These are phyloP conservation scores for Platygyra sinensis DNA, from an alignment of 64 coral and sea anemone genomes.

Conservation along the genomic window DNA sequence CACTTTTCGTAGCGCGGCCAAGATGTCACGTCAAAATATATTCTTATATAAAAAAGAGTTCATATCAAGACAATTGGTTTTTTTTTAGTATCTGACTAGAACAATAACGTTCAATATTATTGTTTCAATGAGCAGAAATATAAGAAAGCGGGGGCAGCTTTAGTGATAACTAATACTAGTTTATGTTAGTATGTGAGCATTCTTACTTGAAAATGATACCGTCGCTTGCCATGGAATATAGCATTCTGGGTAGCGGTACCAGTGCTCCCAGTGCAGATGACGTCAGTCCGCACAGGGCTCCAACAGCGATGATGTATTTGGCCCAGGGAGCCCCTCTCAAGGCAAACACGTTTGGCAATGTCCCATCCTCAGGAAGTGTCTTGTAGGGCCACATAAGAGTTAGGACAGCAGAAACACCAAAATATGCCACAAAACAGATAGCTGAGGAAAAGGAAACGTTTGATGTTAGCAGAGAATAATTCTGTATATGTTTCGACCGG, in stretches of 20 bases:
- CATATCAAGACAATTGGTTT: too few species aligned
- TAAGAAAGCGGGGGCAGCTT: too few species aligned
- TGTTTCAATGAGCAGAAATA: too few species aligned
- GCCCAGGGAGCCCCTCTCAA: slow-evolving; percentile 30
- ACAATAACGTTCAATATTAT: too few species aligned
- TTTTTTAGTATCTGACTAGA: too few species aligned
- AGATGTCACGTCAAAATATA: too few species aligned
- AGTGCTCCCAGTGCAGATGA: slow-evolving; percentile 22
- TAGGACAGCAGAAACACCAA: slow-evolving; percentile 7
- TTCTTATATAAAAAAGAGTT: too few species aligned
- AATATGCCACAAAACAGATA: slow-evolving; percentile 48
- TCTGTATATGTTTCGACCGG: too few species aligned
- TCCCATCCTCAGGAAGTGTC: not conserved
- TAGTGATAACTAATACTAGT: too few species aligned
- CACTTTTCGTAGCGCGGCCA: too few species aligned
- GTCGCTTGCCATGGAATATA: slow-evolving; percentile 51
- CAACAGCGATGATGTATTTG: slow-evolving; percentile 38
- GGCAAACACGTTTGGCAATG: slow-evolving; percentile 28
- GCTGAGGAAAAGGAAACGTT: not conserved
- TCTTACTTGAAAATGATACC: slow-evolving; percentile 38
- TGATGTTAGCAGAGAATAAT: too few species aligned
- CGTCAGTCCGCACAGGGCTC: slow-evolving; percentile 35
- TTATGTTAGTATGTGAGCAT: too few species aligned
- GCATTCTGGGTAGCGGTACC: slow-evolving; percentile 8
- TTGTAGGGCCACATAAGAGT: slow-evolving; percentile 46